These are phyloP conservation scores for Phodopus roborovskii DNA, from an alignment of 2,113 vertebrate species.

Conservation along the genomic window DNA sequence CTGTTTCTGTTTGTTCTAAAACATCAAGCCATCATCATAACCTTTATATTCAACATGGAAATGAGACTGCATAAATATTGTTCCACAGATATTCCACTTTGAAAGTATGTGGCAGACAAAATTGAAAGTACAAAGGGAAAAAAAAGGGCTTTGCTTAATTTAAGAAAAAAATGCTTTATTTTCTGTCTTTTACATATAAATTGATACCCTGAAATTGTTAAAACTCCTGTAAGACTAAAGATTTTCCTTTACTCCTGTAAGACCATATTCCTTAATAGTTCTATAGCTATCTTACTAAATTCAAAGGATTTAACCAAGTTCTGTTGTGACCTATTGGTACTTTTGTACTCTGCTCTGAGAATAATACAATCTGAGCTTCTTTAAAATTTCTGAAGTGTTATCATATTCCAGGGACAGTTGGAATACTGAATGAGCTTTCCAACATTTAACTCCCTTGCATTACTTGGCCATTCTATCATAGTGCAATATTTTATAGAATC, in stretches of 20 bases:
- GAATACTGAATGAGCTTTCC: not conserved
- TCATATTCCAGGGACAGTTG: not conserved
- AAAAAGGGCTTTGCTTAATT: not conserved
- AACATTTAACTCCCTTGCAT: not conserved
- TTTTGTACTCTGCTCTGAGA: not conserved
- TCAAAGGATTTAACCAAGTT: not conserved
- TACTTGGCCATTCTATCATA: not conserved
- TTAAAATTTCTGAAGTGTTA: not conserved
- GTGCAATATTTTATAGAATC: not conserved
- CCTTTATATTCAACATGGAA: not conserved
- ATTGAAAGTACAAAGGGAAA: not conserved
- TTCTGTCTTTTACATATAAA: not conserved
- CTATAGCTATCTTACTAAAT: not conserved
- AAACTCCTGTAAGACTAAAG: not conserved
- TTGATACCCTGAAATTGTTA: not conserved
- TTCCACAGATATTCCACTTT: not conserved
- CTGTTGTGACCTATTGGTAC: not conserved
- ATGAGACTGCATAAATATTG: not conserved
- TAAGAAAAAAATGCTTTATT: not conserved
- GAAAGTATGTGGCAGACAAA: not conserved
- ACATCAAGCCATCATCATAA: conserved; percentile 37
- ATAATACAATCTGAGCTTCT: not conserved
- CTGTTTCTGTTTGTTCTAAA: conserved; percentile 60
- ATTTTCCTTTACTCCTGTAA: not conserved
- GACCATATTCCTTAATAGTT: accelerated